These are phyloP conservation scores for Scortum barcoo DNA, from an alignment of 2,113 vertebrate species.

Conservation along the genomic window DNA sequence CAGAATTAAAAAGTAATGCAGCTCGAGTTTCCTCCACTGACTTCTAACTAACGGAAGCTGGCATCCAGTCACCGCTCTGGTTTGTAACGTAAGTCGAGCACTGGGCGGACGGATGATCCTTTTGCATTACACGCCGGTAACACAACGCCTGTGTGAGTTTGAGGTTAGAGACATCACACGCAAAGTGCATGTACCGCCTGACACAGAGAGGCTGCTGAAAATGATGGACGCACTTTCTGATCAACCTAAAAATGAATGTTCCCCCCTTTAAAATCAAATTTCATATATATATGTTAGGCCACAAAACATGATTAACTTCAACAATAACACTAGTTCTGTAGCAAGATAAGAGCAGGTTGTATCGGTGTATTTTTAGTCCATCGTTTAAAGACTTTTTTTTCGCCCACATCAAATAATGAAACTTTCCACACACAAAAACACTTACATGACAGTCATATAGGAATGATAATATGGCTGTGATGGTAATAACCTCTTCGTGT, in stretches of 20 bases:
- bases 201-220: neutral
- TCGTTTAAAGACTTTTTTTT: too few relatives aligned
- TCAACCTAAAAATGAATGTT: neutral
- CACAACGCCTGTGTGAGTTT: neutral
- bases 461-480: neutral
- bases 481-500: neutral
- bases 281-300: too few relatives aligned
- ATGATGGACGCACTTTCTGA: neutral
- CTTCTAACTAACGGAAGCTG: conserved; percentile 14
- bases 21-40: neutral
- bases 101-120: neutral
- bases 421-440: conserved; percentile 18
- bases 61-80: neutral
- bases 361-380: neutral
- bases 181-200: neutral
- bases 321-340: neutral
- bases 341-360: neutral
- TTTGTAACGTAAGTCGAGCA: conserved; percentile 36
- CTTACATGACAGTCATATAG: conserved; percentile 83
- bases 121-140: conserved; percentile 13
- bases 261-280: neutral
- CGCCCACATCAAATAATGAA: neutral
- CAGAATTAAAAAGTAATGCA: conserved; percentile 44
- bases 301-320: neutral
- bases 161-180: neutral